Percentiles rank a stretch among this genome's conserved stretches.
These are phyloP conservation scores for Aleiodes sp. DNA, from an alignment of 1,140 invertebrate species.

Conservation along the genomic window DNA sequence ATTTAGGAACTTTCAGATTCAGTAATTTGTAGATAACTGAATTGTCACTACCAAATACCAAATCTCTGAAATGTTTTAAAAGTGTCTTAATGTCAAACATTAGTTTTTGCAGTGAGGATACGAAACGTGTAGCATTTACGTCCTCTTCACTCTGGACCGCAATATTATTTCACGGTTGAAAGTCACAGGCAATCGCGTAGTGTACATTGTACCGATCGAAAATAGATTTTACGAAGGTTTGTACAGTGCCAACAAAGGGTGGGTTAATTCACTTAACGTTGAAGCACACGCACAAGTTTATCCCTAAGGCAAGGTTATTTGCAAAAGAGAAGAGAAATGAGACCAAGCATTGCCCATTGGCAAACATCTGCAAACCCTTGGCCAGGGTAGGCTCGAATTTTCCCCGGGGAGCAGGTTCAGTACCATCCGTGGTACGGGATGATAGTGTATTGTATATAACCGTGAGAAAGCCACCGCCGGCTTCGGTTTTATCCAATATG, in stretches of 20 bases:
- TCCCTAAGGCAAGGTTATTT: conserved; percentile 30
- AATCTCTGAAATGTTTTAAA: too few relatives aligned
- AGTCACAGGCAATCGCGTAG: conserved; percentile 31
- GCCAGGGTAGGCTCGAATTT: conserved; percentile 24
- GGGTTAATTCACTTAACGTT: conserved; percentile 49
- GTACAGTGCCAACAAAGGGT: conserved; percentile 31
- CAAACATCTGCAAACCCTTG: conserved; percentile 52
- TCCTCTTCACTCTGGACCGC: too few relatives aligned
- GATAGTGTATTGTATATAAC: background rate
- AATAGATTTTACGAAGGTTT: conserved; percentile 5
- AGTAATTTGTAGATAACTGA: too few relatives aligned
- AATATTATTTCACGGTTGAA: conserved; percentile 30
- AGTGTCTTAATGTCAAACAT: too few relatives aligned
- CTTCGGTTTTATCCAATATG: background rate
- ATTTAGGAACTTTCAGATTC: too few relatives aligned
- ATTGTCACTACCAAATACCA: too few relatives aligned
- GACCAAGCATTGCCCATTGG: conserved; percentile 38
- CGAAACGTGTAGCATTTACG: too few relatives aligned
- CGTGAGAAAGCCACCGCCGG: conserved; percentile 4
- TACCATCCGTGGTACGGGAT: background rate
- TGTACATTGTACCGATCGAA: background rate
- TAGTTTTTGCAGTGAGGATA: too few relatives aligned
- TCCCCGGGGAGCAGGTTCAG: conserved; percentile 38
- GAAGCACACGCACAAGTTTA: conserved; percentile 34
- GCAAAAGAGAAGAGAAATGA: conserved; percentile 19